Evolutionary conservation across 2,888 invertebrate genomes (phyloP), one percentile per base, ranked within the genome.

Genomic region (Muschampia plurimacula): DNA sequence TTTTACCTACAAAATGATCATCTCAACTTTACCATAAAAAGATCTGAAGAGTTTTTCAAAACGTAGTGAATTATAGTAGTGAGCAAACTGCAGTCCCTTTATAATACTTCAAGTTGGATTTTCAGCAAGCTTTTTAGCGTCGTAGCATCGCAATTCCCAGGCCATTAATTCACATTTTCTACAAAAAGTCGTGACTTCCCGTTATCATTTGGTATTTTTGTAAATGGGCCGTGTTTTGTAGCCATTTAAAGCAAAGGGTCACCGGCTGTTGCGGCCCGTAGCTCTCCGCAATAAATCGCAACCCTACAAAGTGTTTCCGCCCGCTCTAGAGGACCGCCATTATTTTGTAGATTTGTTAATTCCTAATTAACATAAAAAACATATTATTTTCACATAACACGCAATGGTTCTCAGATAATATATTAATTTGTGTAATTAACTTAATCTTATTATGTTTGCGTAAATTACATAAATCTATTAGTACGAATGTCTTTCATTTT

Each of bases 181-280:
- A 59, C 60, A 74, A 80, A 81, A 83, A 81, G 77, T 76, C 78
- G 79, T 74, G 63, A 75, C 78, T 79, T 83, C 80, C 85, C 85
- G 86, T 86, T 90, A 89, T 91, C 90, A 84, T 80, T 80, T 77
- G 79, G 80, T 81, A 81, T 88, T 89, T 89, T 89, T 84, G 82
- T 87, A 86, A 89, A 91, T 90, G 88, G 89, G 86, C 85, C 87
- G 87, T 87, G 86, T 93, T 94, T 94, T 94, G 93, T 93, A 93
- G 87, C 89, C 91, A 93, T 93, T 93, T 93, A 93, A 90, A 89
- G 85, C 84, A 88, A 91, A 90, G 87, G 89, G 89, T 87, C 87
- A 85, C 89, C 89, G 89, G 86, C 87, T 87, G 88, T 83, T 82
- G 82, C 78, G 83, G 83, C 69, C 57, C 79, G 75, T 70, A 79